Evolutionary conservation across 2,797 vertebrate genomes (phyloP).

Genomic region (Denticeps clupeoides): DNA sequence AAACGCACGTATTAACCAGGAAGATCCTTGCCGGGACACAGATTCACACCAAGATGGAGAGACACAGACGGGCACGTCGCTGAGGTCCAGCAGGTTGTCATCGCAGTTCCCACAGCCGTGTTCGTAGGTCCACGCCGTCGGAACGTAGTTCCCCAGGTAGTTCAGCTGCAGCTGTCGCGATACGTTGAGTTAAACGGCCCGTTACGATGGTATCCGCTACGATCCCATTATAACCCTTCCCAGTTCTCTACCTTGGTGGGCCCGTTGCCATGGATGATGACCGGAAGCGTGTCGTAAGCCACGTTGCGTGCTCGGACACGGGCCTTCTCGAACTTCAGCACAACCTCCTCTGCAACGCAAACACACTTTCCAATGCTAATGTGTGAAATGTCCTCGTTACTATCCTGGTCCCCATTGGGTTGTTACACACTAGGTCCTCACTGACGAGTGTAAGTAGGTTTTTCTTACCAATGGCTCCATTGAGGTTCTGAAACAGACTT

Average conservation of each 20-base stretch:
- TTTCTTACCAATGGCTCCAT: constrained; percentile 73
- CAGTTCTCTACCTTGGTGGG: constrained; percentile 75
- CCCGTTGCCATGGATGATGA: constrained; percentile 78
- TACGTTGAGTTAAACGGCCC: no score
- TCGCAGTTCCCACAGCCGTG: constrained; percentile 67
- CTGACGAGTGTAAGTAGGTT: neutral
- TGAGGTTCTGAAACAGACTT: constrained; percentile 80
- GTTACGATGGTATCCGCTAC: no score
- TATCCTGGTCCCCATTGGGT: no score
- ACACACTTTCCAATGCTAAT: no score
- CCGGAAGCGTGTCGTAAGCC: constrained; percentile 75
- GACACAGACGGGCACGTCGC: constrained; percentile 41
- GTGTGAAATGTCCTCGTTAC: no score
- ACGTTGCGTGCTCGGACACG: constrained; percentile 75
- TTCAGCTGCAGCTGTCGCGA: constrained; percentile 70
- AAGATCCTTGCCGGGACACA: neutral
- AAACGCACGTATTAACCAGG: neutral
- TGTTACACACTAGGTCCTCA: no score
- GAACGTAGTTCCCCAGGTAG: constrained; percentile 79
- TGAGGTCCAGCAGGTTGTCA: constrained; percentile 50
- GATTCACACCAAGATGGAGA: neutral
- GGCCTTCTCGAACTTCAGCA: constrained; percentile 76
- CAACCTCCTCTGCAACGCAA: constrained; percentile 66
- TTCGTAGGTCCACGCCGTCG: constrained; percentile 73
- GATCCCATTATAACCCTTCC: no score